Evolutionary conservation across 2,113 vertebrate genomes (phyloP).

Genomic region (Aspidoscelis tigris): DNA sequence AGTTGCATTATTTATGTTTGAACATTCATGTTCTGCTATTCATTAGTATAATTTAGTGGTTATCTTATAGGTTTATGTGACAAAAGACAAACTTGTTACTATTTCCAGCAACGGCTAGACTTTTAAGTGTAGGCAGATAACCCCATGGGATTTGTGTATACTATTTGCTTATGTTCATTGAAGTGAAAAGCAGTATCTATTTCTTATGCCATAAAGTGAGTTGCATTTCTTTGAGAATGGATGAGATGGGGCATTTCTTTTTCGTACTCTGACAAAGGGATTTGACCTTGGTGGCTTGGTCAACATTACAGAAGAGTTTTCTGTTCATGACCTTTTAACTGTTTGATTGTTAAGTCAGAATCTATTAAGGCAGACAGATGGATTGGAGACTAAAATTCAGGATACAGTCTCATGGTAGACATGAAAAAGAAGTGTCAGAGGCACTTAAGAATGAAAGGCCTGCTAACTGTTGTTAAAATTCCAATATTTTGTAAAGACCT

Average conservation of each 20-base stretch:
- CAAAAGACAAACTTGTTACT: background rate
- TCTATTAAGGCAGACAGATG: background rate
- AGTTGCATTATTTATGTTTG: too few species aligned
- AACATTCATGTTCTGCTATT: background rate
- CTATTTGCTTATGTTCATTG: background rate
- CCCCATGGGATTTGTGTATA: too few species aligned
- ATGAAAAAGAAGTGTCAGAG: slow-evolving; percentile 24
- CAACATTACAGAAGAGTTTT: background rate
- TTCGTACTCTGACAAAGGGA: background rate
- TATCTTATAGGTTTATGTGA: background rate
- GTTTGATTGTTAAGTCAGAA: slow-evolving; percentile 33
- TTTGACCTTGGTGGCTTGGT: background rate
- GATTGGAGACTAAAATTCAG: accelerated
- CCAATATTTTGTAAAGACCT: slow-evolving; percentile 15
- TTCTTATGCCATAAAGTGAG: background rate
- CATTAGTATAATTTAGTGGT: background rate
- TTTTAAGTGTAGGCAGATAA: background rate
- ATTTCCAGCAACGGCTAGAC: too few species aligned
- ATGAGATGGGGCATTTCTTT: background rate
- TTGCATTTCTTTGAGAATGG: slow-evolving; percentile 1
- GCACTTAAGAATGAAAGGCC: background rate
- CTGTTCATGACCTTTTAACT: background rate
- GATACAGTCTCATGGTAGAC: background rate
- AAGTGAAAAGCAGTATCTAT: background rate
- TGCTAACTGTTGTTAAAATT: slow-evolving; percentile 31